Evolutionary conservation across 1,140 invertebrate genomes (phyloP).

Genomic region (Bradynema listronoti): DNA sequence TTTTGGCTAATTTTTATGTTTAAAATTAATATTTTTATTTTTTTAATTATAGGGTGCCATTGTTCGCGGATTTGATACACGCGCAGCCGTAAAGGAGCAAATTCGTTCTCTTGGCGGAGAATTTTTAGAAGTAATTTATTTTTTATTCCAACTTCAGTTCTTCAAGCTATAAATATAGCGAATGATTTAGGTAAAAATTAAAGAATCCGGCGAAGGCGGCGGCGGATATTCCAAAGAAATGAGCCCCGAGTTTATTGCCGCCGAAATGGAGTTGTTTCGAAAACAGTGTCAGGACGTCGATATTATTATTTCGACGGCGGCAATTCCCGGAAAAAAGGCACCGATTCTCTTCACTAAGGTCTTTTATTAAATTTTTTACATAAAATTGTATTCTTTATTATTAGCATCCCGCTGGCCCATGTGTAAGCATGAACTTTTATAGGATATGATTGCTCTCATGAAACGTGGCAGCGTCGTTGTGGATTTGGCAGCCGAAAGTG

Average conservation of each 20-base stretch:
- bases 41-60: slow-evolving; percentile 66
- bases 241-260: slow-evolving; percentile 78
- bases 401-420: too few relatives aligned
- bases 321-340: slow-evolving; percentile 80
- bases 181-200: slow-evolving; percentile 40
- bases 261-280: slow-evolving; percentile 76
- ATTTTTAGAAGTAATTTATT: slow-evolving; percentile 66
- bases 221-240: slow-evolving; percentile 85
- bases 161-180: background rate
- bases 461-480: slow-evolving; percentile 81
- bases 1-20: background rate
- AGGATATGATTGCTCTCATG: slow-evolving; percentile 77
- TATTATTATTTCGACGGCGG: slow-evolving; percentile 76
- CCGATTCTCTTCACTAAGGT: slow-evolving; percentile 72
- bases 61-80: slow-evolving; percentile 77
- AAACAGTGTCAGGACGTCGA: slow-evolving; percentile 73
- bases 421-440: too few relatives aligned
- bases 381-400: slow-evolving; percentile 18
- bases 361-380: slow-evolving; percentile 10
- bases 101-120: slow-evolving; percentile 81
- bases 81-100: slow-evolving; percentile 78
- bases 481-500: slow-evolving; percentile 78
- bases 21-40: background rate
- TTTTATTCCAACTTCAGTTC: background rate
- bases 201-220: slow-evolving; percentile 75